phyloP scores from a whole-genome alignment of 2,888 invertebrate species.

The Eupithecia abbreviata region DNA sequence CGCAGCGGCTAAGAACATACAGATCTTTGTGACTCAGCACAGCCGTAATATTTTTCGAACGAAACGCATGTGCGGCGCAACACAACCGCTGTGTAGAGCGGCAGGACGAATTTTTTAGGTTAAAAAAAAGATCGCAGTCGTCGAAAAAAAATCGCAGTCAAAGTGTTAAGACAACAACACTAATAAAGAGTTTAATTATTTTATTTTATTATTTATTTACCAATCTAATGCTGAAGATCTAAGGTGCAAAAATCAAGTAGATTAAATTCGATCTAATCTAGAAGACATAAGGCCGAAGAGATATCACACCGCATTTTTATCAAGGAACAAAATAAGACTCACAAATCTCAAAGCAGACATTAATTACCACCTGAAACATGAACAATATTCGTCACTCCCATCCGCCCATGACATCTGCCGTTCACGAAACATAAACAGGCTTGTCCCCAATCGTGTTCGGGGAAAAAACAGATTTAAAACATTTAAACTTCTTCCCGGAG shows the following conservation, averaged over 20 bases:
- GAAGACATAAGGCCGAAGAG: neutral
- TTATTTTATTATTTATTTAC: no score
- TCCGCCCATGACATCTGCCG: conserved; percentile 70
- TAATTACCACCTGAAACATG: conserved; percentile 33
- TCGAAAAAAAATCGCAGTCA: no score
- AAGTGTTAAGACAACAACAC: neutral
- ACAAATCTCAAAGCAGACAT: conserved; percentile 8
- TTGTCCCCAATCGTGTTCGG: conserved; percentile 74
- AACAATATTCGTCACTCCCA: conserved; percentile 23
- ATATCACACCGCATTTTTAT: neutral
- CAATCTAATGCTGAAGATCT: neutral
- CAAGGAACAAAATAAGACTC: neutral
- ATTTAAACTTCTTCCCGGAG: conserved; percentile 70
- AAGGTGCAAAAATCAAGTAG: neutral
- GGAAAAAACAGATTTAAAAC: conserved; percentile 74
- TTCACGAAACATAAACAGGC: conserved; percentile 71
- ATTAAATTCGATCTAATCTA: neutral
- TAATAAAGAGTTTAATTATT: neutral
- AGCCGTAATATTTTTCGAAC: no score
- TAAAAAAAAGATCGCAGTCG: no score
- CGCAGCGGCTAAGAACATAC: no score
- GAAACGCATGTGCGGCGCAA: no score
- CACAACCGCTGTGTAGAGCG: no score
- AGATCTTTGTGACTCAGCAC: no score
- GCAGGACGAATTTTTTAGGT: no score